Evolutionary conservation across 2,888 invertebrate species (phyloP), one percentile per base, ranked within the genome.

Genomic region (Melieria omissa): DNA sequence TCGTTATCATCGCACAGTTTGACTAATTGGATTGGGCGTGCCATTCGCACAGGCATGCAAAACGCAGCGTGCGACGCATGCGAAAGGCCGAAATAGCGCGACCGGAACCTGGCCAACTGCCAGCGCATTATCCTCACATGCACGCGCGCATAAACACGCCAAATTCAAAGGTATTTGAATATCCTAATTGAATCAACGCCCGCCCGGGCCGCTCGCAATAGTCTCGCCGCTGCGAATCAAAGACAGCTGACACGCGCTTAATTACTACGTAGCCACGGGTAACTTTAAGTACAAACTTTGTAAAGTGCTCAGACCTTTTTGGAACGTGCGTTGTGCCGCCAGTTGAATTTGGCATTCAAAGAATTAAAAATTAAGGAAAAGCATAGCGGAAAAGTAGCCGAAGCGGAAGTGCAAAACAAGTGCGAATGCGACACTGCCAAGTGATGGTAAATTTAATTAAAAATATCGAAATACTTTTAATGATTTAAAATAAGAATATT

Each of bases 1-100:
- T 63, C 14, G 55, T 44, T 69, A 41, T 42, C 2, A 42, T 44
- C 29, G 47, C 44, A 42, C 45, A 44, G 46, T 29, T 42, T 4
- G 61, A 60, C 16, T 68, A 68, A 69, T 69, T 69, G 68, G 54
- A 69, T 69, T 69, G 14, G 44, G 29, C 54, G 12, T 49, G 45
- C n/a, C 45, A 61, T 16, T 54, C n/a, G 46, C 54, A 52, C 1
- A 29, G 29, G 29, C 29, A 29, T 29, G 29, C 29, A 29, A 29
- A 29, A 29, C 29, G 29, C 29, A 29, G 3, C 29, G 29, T 29
- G 0, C 1, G 29, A 3, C 29, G 29, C 29, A 29, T 3, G 7
- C 52, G 10, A n/a, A 14, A 9, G n/a, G 52, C 10, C 52, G 14
- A 52, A 52, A 14, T 12, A n/a, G 9, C 14, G 10, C 52, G 14